Percentiles rank a stretch among this genome's conserved stretches.
phyloP scores from a whole-genome alignment of 2,888 invertebrate genomes.

The Netelia inedita region DNA sequence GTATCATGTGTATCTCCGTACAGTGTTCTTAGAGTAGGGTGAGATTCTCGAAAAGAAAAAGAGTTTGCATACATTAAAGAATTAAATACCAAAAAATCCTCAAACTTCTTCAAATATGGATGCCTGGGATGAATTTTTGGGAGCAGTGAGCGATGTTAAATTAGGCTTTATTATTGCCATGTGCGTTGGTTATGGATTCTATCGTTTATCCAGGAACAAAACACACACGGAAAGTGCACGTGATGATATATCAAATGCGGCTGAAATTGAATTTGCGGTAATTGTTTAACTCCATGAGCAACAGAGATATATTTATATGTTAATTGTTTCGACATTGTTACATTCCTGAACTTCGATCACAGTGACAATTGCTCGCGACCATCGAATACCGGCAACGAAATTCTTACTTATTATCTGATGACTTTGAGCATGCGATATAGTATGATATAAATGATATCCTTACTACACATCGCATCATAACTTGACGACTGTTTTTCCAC shows the following conservation, averaged over 20 bases:
- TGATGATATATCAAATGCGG: conserved; percentile 36
- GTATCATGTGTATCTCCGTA: too few relatives aligned
- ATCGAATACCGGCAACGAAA: not conserved
- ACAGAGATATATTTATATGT: not conserved
- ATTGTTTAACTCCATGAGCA: conserved; percentile 14
- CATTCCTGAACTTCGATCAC: not conserved
- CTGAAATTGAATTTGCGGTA: conserved; percentile 60
- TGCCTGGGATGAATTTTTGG: conserved; percentile 62
- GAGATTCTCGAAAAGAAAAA: too few relatives aligned
- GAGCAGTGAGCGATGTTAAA: conserved; percentile 70
- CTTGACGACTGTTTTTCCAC: conserved; percentile 23
- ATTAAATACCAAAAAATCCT: too few relatives aligned
- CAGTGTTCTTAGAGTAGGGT: too few relatives aligned
- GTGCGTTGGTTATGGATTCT: conserved; percentile 75
- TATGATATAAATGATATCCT: not conserved
- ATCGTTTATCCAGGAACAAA: conserved; percentile 65
- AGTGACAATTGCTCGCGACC: not conserved
- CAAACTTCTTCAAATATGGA: conserved; percentile 60
- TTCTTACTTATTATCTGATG: not conserved
- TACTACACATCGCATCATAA: not conserved
- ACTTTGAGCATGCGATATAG: not conserved
- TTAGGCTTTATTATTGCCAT: conserved; percentile 72
- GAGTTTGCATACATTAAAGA: too few relatives aligned
- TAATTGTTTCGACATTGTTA: not conserved
- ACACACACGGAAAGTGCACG: conserved; percentile 37